phyloP scores from a whole-genome alignment of 2,888 invertebrate genomes.

The Ormyrus rosae region DNA sequence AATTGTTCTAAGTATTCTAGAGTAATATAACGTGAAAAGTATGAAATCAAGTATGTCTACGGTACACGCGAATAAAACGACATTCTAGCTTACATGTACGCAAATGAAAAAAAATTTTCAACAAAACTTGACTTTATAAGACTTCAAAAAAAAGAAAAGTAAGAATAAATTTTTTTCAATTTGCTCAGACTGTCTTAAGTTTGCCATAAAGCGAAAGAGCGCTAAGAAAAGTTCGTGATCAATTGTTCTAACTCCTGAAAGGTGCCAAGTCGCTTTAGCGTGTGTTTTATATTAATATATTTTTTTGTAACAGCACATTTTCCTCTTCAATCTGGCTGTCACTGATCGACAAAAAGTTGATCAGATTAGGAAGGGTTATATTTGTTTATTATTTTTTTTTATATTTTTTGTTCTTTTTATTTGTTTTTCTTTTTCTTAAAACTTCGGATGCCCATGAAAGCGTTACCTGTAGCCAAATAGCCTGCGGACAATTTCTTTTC shows the following conservation, averaged over 20 bases:
- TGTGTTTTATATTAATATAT: constrained; percentile 33
- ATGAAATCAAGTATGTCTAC: constrained; percentile 33
- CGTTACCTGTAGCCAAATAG: constrained; percentile 73
- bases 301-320: constrained; percentile 36
- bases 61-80: constrained; percentile 8
- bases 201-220: constrained; percentile 69
- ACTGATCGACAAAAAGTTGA: constrained; percentile 35
- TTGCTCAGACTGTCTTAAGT: constrained; percentile 70
- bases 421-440: constrained; percentile 50
- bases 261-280: constrained; percentile 67
- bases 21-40: constrained; percentile 32
- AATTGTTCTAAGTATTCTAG: constrained; percentile 47
- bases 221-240: constrained; percentile 61
- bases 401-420: constrained; percentile 50
- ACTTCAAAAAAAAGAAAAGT: constrained; percentile 26
- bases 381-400: constrained; percentile 46
- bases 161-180: constrained; percentile 58
- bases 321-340: constrained; percentile 54
- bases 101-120: neutral
- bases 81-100: neutral
- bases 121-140: constrained; percentile 14
- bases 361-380: constrained; percentile 40
- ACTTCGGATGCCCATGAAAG: constrained; percentile 56
- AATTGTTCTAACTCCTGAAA: constrained; percentile 61
- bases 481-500: constrained; percentile 67